Base-by-base conservation (phyloP, 2,113 vertebrate genomes). In the Phrynosoma blainvillii region DNA sequence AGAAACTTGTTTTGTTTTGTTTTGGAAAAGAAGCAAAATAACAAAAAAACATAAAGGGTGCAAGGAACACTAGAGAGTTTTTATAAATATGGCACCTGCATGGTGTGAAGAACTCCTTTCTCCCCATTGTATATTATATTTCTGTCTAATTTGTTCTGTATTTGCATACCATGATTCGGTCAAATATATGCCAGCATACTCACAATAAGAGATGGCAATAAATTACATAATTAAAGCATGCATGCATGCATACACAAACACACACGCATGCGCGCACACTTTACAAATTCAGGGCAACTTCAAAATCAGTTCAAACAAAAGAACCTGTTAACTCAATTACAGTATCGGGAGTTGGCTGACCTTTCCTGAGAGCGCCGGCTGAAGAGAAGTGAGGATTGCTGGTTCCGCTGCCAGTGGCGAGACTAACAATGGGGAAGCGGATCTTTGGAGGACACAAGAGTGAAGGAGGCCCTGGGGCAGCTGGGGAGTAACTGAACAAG, bases 401-500 rank as follows among this genome's bases (percentile, higher is more conserved):
- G 95, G 96, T 93, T 4, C 93, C 93, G 1, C 96, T 84, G 27
- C 96, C 93, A 0, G 97, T 93, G 0, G 97, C 93, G 0, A 96
- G 95, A 1, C 97, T 97, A 6, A 99, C 95, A 82, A 97, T 91
- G 18, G 97, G 94, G 89, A 98, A 96, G 87, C 97, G 98, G 91
- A 99, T 96, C 90, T 98, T 98, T 65, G 98, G 97, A 27, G 97
- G 94, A 5, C 97, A 96, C 23, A 97, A 94, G 27, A 97, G 96
- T 9, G 96, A 89, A 32, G 96, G 93, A 23, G 96, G 92, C n/a
- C 93, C 96, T 0, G 95, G n/a, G 0, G 97, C 10, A 0, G 94
- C 92, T 0, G 96, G 89, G 0, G 97, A 98, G 95, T 97, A 99
- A 95, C 97, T 97, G 82, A 98, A 99, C 74, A 99, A 94, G 21